Percentiles rank a stretch among this genome's conserved stretches.
These are phyloP conservation scores for Silurus glanis DNA, from an alignment of 2,113 vertebrate genomes.

Conservation along the genomic window DNA sequence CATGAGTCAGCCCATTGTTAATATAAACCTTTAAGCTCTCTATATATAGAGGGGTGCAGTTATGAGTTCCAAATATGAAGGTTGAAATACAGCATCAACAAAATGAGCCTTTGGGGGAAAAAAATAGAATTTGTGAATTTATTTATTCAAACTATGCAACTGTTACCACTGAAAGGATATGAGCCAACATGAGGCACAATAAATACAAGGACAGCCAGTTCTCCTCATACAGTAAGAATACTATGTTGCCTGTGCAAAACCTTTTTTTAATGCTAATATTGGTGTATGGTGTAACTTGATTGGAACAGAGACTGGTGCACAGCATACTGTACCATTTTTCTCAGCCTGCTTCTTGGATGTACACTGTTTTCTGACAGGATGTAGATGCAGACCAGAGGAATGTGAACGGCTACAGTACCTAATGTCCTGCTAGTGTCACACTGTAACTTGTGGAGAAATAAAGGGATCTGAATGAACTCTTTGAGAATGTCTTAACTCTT, in stretches of 20 bases:
- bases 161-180: neutral
- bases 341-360: slow-evolving; percentile 39
- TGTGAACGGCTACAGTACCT: slow-evolving; percentile 31
- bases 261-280: neutral
- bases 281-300: slow-evolving; percentile 8
- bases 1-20: slow-evolving; percentile 33
- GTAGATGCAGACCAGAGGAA: slow-evolving; percentile 34
- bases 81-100: neutral
- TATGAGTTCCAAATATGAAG: neutral
- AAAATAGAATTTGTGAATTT: neutral
- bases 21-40: slow-evolving; percentile 31
- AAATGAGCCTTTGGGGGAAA: neutral
- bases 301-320: slow-evolving; percentile 1
- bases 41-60: neutral
- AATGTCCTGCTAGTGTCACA: slow-evolving; percentile 9
- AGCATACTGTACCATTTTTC: slow-evolving; percentile 35
- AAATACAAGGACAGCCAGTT: neutral
- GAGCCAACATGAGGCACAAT: slow-evolving; percentile 10
- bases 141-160: slow-evolving; percentile 48
- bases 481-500: neutral
- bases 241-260: neutral
- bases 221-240: neutral
- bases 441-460: slow-evolving; percentile 37
- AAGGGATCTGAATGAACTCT: slow-evolving; percentile 30
- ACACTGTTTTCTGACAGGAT: slow-evolving; percentile 41